Evolutionary conservation across 2,797 vertebrate species (phyloP).

Genomic region (Neostethus bicornis): DNA sequence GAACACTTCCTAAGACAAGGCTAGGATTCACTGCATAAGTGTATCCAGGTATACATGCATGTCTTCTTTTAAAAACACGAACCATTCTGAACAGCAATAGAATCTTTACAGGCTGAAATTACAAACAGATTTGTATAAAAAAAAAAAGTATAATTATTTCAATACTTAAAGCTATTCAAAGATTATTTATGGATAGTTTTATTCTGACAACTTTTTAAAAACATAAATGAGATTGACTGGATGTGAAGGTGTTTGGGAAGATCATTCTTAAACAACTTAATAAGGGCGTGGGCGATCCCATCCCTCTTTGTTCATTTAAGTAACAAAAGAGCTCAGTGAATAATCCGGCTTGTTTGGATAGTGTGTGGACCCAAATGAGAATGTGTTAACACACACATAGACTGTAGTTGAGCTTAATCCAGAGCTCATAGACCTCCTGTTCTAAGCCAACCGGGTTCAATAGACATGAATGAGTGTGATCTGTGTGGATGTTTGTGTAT

Average conservation of each 20-base stretch:
- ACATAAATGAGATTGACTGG: not conserved
- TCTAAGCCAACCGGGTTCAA: conserved; percentile 3
- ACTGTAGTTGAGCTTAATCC: conserved; percentile 49
- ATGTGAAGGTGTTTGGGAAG: conserved; percentile 29
- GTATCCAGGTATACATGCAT: conserved; percentile 2
- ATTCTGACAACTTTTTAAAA: too few relatives aligned
- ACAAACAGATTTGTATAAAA: too few relatives aligned
- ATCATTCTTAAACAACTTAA: conserved; percentile 44
- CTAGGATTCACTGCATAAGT: conserved; percentile 17
- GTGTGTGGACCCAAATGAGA: conserved; percentile 25
- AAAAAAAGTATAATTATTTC: too few relatives aligned
- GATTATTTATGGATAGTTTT: too few relatives aligned
- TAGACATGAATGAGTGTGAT: conserved; percentile 1
- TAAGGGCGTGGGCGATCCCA: conserved; percentile 32
- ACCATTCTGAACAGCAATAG: too few relatives aligned
- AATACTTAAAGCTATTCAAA: not conserved
- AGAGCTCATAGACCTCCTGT: conserved; percentile 27
- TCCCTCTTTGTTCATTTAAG: conserved; percentile 47
- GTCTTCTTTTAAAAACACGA: not conserved
- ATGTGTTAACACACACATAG: not conserved
- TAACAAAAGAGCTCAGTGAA: conserved; percentile 47
- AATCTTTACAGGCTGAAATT: too few relatives aligned
- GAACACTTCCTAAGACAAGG: conserved; percentile 35
- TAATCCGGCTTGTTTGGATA: conserved; percentile 52
- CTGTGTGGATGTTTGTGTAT: not conserved